Conservation (phyloP, 1,140 invertebrate genomes). For the Fopius arisanus region DNA sequence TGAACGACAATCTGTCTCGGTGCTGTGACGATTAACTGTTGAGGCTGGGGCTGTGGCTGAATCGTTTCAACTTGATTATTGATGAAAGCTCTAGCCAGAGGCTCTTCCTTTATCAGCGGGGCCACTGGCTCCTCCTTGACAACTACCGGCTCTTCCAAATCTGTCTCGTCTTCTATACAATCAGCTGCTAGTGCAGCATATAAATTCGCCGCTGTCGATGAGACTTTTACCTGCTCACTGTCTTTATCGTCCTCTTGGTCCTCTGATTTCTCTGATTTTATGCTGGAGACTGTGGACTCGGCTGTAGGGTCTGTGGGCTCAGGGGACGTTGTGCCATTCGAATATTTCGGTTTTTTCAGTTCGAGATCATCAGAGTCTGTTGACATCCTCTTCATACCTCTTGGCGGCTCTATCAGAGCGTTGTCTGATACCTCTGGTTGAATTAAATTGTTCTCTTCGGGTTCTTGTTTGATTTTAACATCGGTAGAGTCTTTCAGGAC, state of each 20-base stretch:
- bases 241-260: conserved; percentile 61
- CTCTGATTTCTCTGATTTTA: conserved; percentile 60
- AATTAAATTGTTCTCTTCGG: conserved; percentile 37
- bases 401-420: conserved; percentile 53
- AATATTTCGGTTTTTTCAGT: conserved; percentile 64
- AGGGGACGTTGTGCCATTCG: conserved; percentile 64
- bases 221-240: conserved; percentile 69
- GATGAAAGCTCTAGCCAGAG: conserved; percentile 40
- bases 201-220: conserved; percentile 75
- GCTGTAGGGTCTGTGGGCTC: conserved; percentile 57
- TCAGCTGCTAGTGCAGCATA: conserved; percentile 76
- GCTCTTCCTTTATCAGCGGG: conserved; percentile 45
- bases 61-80: conserved; percentile 49
- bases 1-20: conserved; percentile 61
- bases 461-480: conserved; percentile 47
- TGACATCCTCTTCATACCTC: conserved; percentile 59
- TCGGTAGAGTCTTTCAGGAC: conserved; percentile 62
- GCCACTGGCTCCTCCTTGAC: conserved; percentile 56
- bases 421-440: conserved; percentile 56
- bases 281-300: conserved; percentile 58
- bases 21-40: conserved; percentile 58
- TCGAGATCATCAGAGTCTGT: conserved; percentile 59
- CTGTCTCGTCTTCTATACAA: conserved; percentile 73
- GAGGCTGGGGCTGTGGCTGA: conserved; percentile 37
- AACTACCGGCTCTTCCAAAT: conserved; percentile 63